phyloP scores from a whole-genome alignment of 2,797 vertebrate species.

The Pipistrellus nathusii region DNA sequence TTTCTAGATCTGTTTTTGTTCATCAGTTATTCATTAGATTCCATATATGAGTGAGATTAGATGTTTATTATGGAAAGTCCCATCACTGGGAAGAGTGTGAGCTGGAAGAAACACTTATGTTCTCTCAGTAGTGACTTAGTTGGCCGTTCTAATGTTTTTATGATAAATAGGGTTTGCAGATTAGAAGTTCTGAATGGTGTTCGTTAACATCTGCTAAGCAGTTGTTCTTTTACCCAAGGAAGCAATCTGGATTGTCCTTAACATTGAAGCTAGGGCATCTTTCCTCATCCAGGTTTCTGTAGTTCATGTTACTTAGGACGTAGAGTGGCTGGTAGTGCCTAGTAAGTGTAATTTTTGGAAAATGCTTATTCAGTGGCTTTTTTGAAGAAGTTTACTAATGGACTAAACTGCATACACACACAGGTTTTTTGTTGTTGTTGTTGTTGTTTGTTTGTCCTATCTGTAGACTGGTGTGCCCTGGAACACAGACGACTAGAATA shows the following conservation, averaged over 20 bases:
- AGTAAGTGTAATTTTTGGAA: background rate
- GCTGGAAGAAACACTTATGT: background rate
- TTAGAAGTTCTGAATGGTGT: background rate
- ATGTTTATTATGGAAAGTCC: background rate
- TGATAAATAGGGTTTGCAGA: background rate
- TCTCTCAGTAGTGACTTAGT: constrained; percentile 8
- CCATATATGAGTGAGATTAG: background rate
- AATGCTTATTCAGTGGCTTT: background rate
- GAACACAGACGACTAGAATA: background rate
- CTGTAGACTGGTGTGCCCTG: background rate
- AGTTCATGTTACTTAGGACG: background rate
- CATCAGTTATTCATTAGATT: no score
- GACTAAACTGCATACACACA: background rate
- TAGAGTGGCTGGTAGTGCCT: background rate
- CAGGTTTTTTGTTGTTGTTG: background rate
- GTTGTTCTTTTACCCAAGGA: background rate
- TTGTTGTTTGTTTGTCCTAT: background rate
- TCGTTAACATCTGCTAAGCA: background rate
- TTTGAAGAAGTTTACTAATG: background rate
- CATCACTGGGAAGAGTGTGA: background rate
- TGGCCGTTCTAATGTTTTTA: constrained; percentile 16
- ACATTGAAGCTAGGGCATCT: background rate
- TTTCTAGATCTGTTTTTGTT: no score
- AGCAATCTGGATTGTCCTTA: constrained; percentile 17
- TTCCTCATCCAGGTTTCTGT: background rate